phyloP scores from a whole-genome alignment of 2,888 invertebrate species.

The Pinctada fucata region DNA sequence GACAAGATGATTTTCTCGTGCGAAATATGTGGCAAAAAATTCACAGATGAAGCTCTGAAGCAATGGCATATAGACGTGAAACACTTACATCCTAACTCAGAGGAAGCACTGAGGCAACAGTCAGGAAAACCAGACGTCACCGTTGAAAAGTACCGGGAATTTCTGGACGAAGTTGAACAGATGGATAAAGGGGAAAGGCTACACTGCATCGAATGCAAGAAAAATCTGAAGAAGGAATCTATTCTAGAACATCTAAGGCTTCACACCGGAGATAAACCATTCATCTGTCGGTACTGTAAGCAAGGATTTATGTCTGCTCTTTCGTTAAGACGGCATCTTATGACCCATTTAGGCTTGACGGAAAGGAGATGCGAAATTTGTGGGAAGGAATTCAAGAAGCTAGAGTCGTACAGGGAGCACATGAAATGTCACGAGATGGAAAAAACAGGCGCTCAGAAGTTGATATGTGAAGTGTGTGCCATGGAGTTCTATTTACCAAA shows the following conservation, averaged over 20 bases:
- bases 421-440: slow-evolving; percentile 59
- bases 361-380: slow-evolving; percentile 67
- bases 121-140: slow-evolving; percentile 59
- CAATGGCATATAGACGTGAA: slow-evolving; percentile 68
- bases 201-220: slow-evolving; percentile 68
- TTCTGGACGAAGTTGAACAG: slow-evolving; percentile 49
- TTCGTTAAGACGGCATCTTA: slow-evolving; percentile 67
- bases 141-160: slow-evolving; percentile 54
- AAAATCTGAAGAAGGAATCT: slow-evolving; percentile 59
- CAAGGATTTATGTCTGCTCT: slow-evolving; percentile 62
- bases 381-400: slow-evolving; percentile 64
- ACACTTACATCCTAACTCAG: slow-evolving; percentile 62
- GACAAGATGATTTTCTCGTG: slow-evolving; percentile 56
- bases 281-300: slow-evolving; percentile 66
- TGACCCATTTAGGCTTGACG: slow-evolving; percentile 65
- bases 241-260: slow-evolving; percentile 68
- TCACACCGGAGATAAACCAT: slow-evolving; percentile 67
- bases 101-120: slow-evolving; percentile 57
- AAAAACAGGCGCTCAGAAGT: slow-evolving; percentile 82
- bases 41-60: slow-evolving; percentile 63
- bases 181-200: slow-evolving; percentile 50
- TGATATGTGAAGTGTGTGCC: slow-evolving; percentile 89
- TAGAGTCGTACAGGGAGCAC: slow-evolving; percentile 58
- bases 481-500: slow-evolving; percentile 84
- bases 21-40: slow-evolving; percentile 66